Conservation (phyloP, 2,113 vertebrate species). For the Phycodurus eques region DNA sequence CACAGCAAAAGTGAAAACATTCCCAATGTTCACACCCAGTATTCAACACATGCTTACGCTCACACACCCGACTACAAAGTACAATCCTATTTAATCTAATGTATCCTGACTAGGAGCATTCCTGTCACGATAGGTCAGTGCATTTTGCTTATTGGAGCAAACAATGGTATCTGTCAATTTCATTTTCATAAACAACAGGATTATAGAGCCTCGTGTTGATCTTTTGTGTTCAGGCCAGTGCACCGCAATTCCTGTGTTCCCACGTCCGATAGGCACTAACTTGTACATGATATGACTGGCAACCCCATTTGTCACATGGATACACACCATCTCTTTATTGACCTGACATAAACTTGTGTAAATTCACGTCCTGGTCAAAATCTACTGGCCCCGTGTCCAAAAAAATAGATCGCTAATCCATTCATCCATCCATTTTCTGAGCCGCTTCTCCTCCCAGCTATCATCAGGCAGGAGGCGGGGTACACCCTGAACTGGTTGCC, state of each 20-base stretch:
- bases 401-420: neutral
- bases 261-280: constrained; percentile 32
- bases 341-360: neutral
- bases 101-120: constrained; percentile 57
- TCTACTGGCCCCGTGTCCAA: neutral
- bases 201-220: constrained; percentile 46
- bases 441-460: too few species aligned
- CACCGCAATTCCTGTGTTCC: constrained; percentile 37
- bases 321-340: neutral
- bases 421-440: neutral
- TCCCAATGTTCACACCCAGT: neutral
- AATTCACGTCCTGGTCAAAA: neutral
- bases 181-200: constrained; percentile 56
- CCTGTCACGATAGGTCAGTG: constrained; percentile 39
- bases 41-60: constrained; percentile 5
- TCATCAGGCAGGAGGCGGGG: too few species aligned
- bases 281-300: constrained; percentile 11
- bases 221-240: constrained; percentile 34
- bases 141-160: constrained; percentile 57
- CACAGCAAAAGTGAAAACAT: neutral
- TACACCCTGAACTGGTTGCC: too few species aligned
- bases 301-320: constrained; percentile 6
- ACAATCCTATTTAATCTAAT: constrained; percentile 49
- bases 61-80: constrained; percentile 5
- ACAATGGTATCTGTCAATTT: constrained; percentile 60